phyloP scores from a whole-genome alignment of 2,888 invertebrate genomes.

The Lacanobia wlatinum region DNA sequence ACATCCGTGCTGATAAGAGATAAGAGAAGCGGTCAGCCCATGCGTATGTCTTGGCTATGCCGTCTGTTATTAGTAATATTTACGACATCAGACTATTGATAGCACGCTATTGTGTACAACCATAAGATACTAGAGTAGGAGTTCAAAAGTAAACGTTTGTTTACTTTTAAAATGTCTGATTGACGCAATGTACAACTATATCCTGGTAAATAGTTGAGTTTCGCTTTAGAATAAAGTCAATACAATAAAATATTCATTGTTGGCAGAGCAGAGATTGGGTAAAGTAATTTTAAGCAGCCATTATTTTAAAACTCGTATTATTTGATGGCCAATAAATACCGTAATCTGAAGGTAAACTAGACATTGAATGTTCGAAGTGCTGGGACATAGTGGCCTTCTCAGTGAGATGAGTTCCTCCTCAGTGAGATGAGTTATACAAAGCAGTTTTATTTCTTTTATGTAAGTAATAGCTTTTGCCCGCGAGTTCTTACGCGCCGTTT shows the following conservation, averaged over 20 bases:
- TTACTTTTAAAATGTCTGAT: constrained; percentile 13
- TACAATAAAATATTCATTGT: constrained; percentile 1
- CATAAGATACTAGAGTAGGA: constrained; percentile 2
- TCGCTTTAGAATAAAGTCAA: neutral
- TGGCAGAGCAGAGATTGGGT: neutral
- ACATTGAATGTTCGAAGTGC: neutral
- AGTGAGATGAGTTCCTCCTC: no score
- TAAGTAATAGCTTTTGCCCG: no score
- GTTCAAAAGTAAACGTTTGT: constrained; percentile 23
- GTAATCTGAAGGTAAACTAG: no score
- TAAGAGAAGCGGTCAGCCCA: constrained; percentile 70
- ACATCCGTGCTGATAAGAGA: constrained; percentile 78
- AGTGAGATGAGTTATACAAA: no score
- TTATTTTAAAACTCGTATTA: neutral
- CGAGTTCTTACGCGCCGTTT: no score
- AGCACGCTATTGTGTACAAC: constrained; percentile 58
- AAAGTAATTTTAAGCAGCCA: neutral
- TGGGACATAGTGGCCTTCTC: neutral
- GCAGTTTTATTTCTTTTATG: no score
- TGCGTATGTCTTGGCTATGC: constrained; percentile 77
- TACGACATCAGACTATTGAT: constrained; percentile 79
- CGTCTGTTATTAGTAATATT: constrained; percentile 72
- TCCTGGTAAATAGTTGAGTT: constrained; percentile 23
- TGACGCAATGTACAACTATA: constrained; percentile 16
- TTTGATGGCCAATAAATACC: neutral